These are phyloP conservation scores for Empidonax traillii DNA, from an alignment of 2,113 vertebrate genomes.

Conservation along the genomic window DNA sequence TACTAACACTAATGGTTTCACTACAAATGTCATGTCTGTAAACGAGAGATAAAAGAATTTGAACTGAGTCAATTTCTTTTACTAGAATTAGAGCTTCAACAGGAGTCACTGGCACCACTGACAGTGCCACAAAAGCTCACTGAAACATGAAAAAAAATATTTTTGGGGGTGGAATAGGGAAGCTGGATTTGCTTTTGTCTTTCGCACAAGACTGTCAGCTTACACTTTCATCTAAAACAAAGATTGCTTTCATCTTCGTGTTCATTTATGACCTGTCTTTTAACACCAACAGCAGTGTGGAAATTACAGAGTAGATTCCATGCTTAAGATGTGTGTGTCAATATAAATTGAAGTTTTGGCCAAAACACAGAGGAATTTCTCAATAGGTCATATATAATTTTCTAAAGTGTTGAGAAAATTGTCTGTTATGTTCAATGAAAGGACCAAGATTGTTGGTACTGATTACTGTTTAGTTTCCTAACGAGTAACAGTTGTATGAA, in stretches of 20 bases:
- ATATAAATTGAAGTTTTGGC: neutral
- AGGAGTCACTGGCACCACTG: neutral
- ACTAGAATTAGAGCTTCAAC: neutral
- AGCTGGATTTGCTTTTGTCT: neutral
- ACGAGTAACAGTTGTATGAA: neutral
- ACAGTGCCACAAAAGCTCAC: neutral
- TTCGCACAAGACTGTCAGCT: neutral
- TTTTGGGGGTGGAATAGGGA: neutral
- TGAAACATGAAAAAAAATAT: neutral
- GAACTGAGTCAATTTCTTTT: neutral
- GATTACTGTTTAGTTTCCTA: neutral
- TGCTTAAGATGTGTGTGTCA: neutral
- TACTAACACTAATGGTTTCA: neutral
- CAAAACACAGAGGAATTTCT: neutral
- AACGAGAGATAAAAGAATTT: conserved; percentile 32
- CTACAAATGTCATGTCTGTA: neutral
- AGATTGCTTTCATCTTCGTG: conserved; percentile 22
- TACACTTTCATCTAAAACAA: neutral
- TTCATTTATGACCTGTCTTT: neutral
- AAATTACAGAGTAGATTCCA: neutral
- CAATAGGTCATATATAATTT: neutral
- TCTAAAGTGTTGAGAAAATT: neutral
- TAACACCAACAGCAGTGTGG: neutral
- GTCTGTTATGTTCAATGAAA: neutral
- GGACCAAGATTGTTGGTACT: neutral